Evolutionary conservation across 2,113 vertebrate genomes (phyloP), one percentile per base, ranked within the genome.

Genomic region (Budorcas taxicolor): DNA sequence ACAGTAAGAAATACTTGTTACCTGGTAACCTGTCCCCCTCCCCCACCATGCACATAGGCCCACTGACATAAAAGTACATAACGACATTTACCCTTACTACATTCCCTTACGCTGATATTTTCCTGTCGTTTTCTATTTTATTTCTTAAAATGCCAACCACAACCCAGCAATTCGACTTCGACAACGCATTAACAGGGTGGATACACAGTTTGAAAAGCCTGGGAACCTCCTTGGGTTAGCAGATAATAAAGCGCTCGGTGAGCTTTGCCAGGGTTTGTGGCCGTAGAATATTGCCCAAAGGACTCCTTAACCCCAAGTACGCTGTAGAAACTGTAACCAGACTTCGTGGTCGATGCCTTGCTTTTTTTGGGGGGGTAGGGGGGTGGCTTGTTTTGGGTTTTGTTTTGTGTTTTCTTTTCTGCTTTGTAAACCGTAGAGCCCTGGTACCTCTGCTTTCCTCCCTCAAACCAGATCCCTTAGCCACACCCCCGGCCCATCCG

Each of bases 41-140:
- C 4, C 1, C 12, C 2, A 3, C 58, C 43, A 60, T 0, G 1
- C 6, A 86, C 29, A 40, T 0, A 31, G 15, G 50, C 0, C 53
- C 2, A 17, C 10, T 74, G 60, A 74, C 47, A 52, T 80, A 87
- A 64, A 83, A 36, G 2, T 16, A 50, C 62, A 23, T 45, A 85
- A 85, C n/a, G 33, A 47, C 45, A 80, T 16, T 23, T 25, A 83
- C 27, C 13, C 21, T 90, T 33, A 85, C 31, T 47, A 85, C 23
- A 53, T 89, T 85, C 3, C 6, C 43, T 81, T 52, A 67, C 2
- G 47, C 91, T 81, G 67, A 31, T 31, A 55, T 91, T 93, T 91
- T 87, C 31, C n/a, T 55, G 3, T 40, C 27, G 5, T 62, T 76
- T 43, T 36, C 64, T 36, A 5, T 62, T 43, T 81, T 36, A 47